A percentile compares a stretch with the other conserved stretches of the same genome.
These are phyloP conservation scores for Leptinotarsa undecemlineata DNA, from an alignment of 1,140 invertebrate species.

Conservation along the genomic window DNA sequence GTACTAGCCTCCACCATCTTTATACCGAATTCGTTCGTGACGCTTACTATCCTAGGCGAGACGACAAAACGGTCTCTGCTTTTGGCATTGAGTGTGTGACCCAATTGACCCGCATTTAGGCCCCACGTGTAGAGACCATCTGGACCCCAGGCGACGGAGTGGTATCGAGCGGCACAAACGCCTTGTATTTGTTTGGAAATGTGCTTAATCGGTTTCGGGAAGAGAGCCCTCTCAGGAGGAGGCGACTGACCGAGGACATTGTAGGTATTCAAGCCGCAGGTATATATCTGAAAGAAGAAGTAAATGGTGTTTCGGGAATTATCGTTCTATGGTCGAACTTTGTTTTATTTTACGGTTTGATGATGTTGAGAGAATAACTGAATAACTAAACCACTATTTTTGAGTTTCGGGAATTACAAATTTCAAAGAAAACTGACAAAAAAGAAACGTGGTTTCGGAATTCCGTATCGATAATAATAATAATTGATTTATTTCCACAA, in stretches of 20 bases:
- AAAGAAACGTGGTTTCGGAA: too few species aligned
- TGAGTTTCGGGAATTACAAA: too few species aligned
- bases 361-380: too few species aligned
- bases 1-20: constrained; percentile 63
- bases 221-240: constrained; percentile 57
- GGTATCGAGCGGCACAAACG: constrained; percentile 65
- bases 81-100: constrained; percentile 59
- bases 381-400: too few species aligned
- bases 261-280: constrained; percentile 68
- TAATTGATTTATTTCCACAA: too few species aligned
- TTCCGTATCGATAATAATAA: too few species aligned
- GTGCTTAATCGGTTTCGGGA: constrained; percentile 58
- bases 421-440: too few species aligned
- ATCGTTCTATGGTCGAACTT: too few species aligned
- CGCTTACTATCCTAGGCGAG: constrained; percentile 43
- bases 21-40: constrained; percentile 40
- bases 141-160: constrained; percentile 69
- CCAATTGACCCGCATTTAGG: constrained; percentile 74
- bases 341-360: too few species aligned
- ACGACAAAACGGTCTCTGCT: constrained; percentile 42
- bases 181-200: constrained; percentile 55
- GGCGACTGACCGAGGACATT: constrained; percentile 66
- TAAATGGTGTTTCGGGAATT: too few species aligned
- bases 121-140: constrained; percentile 67
- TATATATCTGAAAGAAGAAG: constrained; percentile 60